Percentiles rank a stretch among this genome's conserved stretches.
These are phyloP conservation scores for Antheraea yamamai DNA, from an alignment of 2,888 invertebrate genomes.

Conservation along the genomic window DNA sequence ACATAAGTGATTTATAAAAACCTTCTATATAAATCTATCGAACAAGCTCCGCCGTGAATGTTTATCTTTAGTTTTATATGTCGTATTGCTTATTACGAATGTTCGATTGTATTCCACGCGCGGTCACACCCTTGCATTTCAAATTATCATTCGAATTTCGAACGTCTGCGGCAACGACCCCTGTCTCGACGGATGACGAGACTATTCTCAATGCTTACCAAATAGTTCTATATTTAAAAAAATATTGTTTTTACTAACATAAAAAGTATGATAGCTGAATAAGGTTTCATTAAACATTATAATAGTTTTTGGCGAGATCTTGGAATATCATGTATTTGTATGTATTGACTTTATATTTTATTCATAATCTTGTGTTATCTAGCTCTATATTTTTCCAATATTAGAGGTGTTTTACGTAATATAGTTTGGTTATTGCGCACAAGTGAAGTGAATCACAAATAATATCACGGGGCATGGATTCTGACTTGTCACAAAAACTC, in stretches of 20 bases:
- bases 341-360: too few relatives aligned
- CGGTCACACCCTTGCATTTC: slow-evolving; percentile 66
- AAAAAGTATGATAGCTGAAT: not conserved
- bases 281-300: not conserved
- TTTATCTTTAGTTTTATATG: slow-evolving; percentile 24
- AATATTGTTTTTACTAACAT: not conserved
- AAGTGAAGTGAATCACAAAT: too few relatives aligned
- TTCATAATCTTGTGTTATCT: too few relatives aligned
- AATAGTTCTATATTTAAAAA: slow-evolving; percentile 17
- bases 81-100: slow-evolving; percentile 28
- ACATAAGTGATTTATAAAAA: not conserved
- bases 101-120: slow-evolving; percentile 46
- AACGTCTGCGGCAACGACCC: slow-evolving; percentile 58
- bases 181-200: slow-evolving; percentile 47
- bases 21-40: not conserved
- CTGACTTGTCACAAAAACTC: too few relatives aligned
- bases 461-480: too few relatives aligned
- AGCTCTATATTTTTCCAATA: too few relatives aligned
- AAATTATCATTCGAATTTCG: slow-evolving; percentile 62
- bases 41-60: slow-evolving; percentile 25
- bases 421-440: too few relatives aligned
- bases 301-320: too few relatives aligned
- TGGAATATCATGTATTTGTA: too few relatives aligned
- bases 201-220: slow-evolving; percentile 27
- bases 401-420: too few relatives aligned